Evolutionary conservation across 2,888 invertebrate genomes (phyloP).

Genomic region (Polia nebulosa): DNA sequence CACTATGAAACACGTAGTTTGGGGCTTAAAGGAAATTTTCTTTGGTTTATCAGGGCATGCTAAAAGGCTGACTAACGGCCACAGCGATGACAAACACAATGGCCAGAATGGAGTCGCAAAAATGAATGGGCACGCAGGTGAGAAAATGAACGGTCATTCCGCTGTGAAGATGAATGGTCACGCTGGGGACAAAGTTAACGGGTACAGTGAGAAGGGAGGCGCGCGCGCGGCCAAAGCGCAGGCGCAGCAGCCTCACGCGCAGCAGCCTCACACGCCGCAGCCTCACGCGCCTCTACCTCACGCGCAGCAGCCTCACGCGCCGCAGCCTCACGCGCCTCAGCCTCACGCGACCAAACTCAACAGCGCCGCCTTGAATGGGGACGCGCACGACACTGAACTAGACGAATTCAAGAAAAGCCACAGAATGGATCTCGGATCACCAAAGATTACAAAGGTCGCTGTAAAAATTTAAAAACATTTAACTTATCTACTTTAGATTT

Average conservation of each 20-base stretch:
- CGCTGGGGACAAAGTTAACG: slow-evolving; percentile 70
- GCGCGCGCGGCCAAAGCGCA: slow-evolving; percentile 70
- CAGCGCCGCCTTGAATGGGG: slow-evolving; percentile 63
- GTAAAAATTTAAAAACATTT: slow-evolving; percentile 83
- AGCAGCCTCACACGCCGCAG: too few species aligned
- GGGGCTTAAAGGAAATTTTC: slow-evolving; percentile 78
- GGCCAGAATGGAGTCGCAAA: slow-evolving; percentile 67
- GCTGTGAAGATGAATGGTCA: slow-evolving; percentile 68
- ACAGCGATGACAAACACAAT: slow-evolving; percentile 69
- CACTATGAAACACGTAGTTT: slow-evolving; percentile 68
- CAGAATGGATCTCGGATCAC: slow-evolving; percentile 84
- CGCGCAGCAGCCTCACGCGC: slow-evolving; percentile 42
- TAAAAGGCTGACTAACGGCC: slow-evolving; percentile 73
- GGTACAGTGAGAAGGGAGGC: slow-evolving; percentile 68
- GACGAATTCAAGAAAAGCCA: slow-evolving; percentile 75
- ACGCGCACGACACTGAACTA: slow-evolving; percentile 67
- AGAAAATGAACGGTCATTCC: slow-evolving; percentile 65
- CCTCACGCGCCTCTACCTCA: too few species aligned
- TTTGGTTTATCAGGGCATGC: slow-evolving; percentile 86
- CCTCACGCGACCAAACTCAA: slow-evolving; percentile 61
- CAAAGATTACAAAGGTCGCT: slow-evolving; percentile 89
- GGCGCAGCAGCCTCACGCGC: slow-evolving; percentile 49
- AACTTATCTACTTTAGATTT: slow-evolving; percentile 75
- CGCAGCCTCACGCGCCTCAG: slow-evolving; percentile 36
- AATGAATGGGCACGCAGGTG: slow-evolving; percentile 68